phyloP scores from a whole-genome alignment of 92 coral and sea anemone species.

The Epizoanthus illoricatus region DNA sequence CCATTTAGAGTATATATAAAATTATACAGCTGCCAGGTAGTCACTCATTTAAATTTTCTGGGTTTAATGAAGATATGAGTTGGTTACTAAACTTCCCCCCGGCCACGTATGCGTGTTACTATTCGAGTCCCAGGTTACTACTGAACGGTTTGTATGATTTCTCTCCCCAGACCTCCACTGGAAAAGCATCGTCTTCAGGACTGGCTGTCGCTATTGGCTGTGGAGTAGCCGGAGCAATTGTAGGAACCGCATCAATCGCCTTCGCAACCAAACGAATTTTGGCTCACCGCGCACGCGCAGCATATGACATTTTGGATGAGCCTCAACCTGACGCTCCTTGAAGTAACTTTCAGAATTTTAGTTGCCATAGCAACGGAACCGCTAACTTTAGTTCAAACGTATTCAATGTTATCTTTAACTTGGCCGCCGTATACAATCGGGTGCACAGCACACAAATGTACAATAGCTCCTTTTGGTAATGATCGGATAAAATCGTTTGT shows the following conservation, averaged over 20 bases:
- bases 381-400: not conserved
- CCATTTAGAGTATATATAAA: not conserved
- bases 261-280: slow-evolving; percentile 91
- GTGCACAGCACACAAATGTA: not conserved
- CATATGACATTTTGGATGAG: slow-evolving; percentile 72
- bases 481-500: no score
- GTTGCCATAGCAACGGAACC: not conserved
- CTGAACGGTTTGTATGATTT: not conserved
- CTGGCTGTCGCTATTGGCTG: slow-evolving; percentile 99
- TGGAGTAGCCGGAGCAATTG: slow-evolving; percentile 97
- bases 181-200: slow-evolving; percentile 88
- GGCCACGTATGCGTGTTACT: not conserved
- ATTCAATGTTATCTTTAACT: not conserved
- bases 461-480: no score
- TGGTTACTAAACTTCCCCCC: no score
- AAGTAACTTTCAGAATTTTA: slow-evolving; percentile 9
- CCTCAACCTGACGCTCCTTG: slow-evolving; percentile 89
- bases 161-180: slow-evolving; percentile 61
- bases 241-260: slow-evolving; percentile 97
- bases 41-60: no score
- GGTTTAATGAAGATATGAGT: no score
- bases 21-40: no score
- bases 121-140: not conserved
- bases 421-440: not conserved
- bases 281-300: slow-evolving; percentile 93